phyloP scores from a whole-genome alignment of 2,113 vertebrate species.

The Pholis gunnellus region DNA sequence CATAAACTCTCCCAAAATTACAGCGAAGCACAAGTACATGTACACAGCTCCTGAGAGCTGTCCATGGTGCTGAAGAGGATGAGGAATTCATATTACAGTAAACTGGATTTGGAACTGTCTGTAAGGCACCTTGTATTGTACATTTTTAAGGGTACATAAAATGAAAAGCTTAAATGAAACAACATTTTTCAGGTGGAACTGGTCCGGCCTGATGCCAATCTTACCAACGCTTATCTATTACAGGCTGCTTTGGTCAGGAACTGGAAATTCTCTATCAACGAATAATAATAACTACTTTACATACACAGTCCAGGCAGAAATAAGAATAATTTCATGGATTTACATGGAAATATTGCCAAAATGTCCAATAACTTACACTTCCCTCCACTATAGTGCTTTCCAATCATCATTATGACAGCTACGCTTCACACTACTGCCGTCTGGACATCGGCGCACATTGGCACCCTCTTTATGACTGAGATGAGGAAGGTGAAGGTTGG shows the following conservation, averaged over 20 bases:
- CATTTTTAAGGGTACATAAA: background rate
- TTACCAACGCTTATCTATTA: background rate
- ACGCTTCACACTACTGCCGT: conserved; percentile 8
- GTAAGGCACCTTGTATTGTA: background rate
- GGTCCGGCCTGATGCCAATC: background rate
- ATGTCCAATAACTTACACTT: background rate
- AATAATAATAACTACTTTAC: background rate
- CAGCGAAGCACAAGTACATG: background rate
- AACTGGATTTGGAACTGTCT: background rate
- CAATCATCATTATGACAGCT: background rate
- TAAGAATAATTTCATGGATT: background rate
- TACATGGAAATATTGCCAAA: background rate
- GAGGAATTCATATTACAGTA: background rate
- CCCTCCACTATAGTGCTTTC: background rate
- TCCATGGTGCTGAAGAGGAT: conserved; percentile 2
- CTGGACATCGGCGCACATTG: conserved; percentile 45
- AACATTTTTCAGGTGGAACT: background rate
- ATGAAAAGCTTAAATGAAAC: background rate
- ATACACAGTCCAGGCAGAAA: background rate
- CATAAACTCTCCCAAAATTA: background rate
- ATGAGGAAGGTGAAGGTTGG: conserved; percentile 62
- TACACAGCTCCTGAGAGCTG: background rate
- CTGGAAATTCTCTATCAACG: background rate
- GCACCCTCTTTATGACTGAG: conserved; percentile 20
- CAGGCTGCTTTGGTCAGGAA: background rate